Conservation (phyloP, 2,797 vertebrate species). For the Artibeus lituratus region DNA sequence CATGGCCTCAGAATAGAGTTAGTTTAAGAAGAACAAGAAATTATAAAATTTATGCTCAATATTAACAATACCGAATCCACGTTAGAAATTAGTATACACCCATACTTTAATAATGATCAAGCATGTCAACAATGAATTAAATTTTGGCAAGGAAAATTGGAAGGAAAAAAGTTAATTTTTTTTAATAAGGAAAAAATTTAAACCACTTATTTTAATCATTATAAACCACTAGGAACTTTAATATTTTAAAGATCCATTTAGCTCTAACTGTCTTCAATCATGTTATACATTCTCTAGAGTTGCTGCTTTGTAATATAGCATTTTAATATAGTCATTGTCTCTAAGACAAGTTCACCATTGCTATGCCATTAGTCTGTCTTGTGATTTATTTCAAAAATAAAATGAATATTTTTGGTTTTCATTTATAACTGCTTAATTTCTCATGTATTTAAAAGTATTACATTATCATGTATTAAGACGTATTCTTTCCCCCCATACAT, state of each 20-base stretch:
- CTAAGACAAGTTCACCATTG: constrained; percentile 64
- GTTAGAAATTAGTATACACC: neutral
- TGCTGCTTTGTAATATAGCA: constrained; percentile 62
- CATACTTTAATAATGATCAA: neutral
- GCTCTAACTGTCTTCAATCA: constrained; percentile 45
- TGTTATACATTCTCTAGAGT: constrained; percentile 25
- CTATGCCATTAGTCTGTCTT: constrained; percentile 53
- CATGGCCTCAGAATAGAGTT: neutral
- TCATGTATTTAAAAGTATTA: constrained; percentile 13
- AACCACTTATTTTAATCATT: constrained; percentile 19
- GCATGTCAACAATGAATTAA: neutral
- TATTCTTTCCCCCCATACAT: neutral
- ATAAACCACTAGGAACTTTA: constrained; percentile 51
- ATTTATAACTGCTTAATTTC: constrained; percentile 35
- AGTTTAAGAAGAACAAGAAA: neutral
- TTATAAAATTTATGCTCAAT: neutral
- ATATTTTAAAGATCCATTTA: constrained; percentile 61
- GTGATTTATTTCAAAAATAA: constrained; percentile 71
- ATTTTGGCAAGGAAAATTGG: neutral
- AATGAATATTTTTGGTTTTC: constrained; percentile 60
- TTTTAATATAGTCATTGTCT: constrained; percentile 73
- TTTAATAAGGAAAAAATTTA: neutral
- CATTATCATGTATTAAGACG: constrained; percentile 38
- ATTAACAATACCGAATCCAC: neutral
- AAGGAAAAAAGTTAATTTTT: neutral